Evolutionary conservation across 2,113 vertebrate genomes (phyloP).

Genomic region (Hyaena hyaena): DNA sequence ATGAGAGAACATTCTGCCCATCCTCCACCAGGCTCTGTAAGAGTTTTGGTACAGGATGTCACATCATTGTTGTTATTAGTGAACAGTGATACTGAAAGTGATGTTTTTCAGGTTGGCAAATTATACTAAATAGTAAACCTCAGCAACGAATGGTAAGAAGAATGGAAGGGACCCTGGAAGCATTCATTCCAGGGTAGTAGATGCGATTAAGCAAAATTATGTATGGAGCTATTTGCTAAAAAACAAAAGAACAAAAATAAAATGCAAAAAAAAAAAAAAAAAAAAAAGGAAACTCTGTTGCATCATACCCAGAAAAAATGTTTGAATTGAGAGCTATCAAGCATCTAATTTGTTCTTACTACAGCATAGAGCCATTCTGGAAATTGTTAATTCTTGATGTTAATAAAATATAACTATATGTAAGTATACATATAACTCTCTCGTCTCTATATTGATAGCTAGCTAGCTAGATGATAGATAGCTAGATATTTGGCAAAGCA

Average conservation of each 20-base stretch:
- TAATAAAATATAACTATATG: not conserved
- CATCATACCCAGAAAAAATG: constrained; percentile 25
- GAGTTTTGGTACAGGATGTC: not conserved
- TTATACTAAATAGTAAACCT: constrained; percentile 7
- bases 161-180: constrained; percentile 59
- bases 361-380: not conserved
- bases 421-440: not conserved
- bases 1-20: not conserved
- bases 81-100: constrained; percentile 46
- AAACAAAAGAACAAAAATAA: not conserved
- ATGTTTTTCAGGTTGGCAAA: constrained; percentile 61
- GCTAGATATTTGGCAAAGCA: not conserved
- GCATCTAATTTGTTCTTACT: not conserved
- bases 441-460: too few species aligned
- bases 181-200: constrained; percentile 47
- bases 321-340: not conserved
- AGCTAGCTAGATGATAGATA: too few species aligned
- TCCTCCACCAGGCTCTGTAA: not conserved
- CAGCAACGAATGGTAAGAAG: constrained; percentile 51
- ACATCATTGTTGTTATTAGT: constrained; percentile 59
- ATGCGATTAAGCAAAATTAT: constrained; percentile 69
- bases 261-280: not conserved
- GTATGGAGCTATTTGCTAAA: constrained; percentile 43
- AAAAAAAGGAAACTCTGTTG: constrained; percentile 49
- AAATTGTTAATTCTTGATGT: not conserved